Evolutionary conservation across 2,113 vertebrate species (phyloP), one percentile per base, ranked within the genome.

Genomic region (Butorides virescens): DNA sequence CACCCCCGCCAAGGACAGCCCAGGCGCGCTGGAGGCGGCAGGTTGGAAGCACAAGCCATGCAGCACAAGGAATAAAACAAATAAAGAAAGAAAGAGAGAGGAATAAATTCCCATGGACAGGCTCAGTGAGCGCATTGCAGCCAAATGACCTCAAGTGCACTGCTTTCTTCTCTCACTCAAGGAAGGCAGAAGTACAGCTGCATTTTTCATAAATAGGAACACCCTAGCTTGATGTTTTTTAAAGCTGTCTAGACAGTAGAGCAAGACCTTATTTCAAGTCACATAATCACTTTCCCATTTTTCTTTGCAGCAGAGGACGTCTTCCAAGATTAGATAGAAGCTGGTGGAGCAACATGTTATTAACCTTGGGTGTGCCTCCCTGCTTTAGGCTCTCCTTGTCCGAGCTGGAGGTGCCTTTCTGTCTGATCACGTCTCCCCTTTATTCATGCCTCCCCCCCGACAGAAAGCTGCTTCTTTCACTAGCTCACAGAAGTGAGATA

Each of bases 271-370:
- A 74, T 94, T 97, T 97, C 97, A 92, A 96, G 87, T 37, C 96
- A 97, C 96, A 96, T 96, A 97, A 97, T 97, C 94, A 95, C 92
- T 97, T 97, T 95, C 82, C 89, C 93, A 68, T 96, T 97, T 97
- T 94, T 94, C 94, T 95, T 80, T 16, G 8, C 63, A 36, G 80
- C 88, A 49, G 84, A 95, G 84, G 78, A 95, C 84, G 4, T 94
- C 96, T 96, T 93, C 95, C 91, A 93, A 97, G 97, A 97, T 97
- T 97, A 97, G 95, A 96, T 83, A 94, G 94, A 95, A 96, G 92
- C 90, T 86, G 84, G 93, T 89, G 91, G 90, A 94, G 75, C 78
- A 96, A 89, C 76, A 27, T 73, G 88, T 93, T 82, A 86, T 96
- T 96, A 97, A 95, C 88, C 93, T 92, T 52, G 91, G 95, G 88